phyloP scores from a whole-genome alignment of 1,140 invertebrate species.

The Ctenoplectra terminalis region DNA sequence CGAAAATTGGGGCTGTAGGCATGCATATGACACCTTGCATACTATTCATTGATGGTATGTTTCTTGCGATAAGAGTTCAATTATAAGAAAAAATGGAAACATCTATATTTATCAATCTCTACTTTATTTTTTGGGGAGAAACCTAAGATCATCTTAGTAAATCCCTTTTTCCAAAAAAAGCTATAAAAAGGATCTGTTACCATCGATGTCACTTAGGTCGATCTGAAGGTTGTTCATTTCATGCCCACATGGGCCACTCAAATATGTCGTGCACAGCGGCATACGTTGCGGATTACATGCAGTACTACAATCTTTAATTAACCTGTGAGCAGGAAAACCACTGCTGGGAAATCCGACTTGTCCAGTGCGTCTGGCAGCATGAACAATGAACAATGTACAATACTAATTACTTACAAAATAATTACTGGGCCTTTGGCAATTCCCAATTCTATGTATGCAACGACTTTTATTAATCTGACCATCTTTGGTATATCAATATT shows the following conservation, averaged over 20 bases:
- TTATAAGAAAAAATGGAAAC: slow-evolving; percentile 5
- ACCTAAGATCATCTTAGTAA: slow-evolving; percentile 20
- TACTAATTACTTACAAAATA: slow-evolving; percentile 53
- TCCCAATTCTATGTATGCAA: slow-evolving; percentile 31
- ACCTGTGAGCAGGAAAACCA: slow-evolving; percentile 80
- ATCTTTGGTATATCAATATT: background rate
- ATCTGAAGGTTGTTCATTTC: slow-evolving; percentile 71
- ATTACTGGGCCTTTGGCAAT: slow-evolving; percentile 31
- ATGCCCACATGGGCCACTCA: slow-evolving; percentile 72
- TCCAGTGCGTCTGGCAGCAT: slow-evolving; percentile 79
- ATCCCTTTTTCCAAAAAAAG: slow-evolving; percentile 19
- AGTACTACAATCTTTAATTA: slow-evolving; percentile 79
- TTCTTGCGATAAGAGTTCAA: slow-evolving; percentile 4
- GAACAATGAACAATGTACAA: slow-evolving; percentile 59
- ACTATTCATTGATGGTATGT: background rate
- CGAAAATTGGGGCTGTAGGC: slow-evolving; percentile 70
- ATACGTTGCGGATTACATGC: slow-evolving; percentile 77
- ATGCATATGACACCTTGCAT: slow-evolving; percentile 58
- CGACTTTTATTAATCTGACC: background rate
- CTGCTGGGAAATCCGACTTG: slow-evolving; percentile 78
- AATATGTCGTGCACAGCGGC: slow-evolving; percentile 68
- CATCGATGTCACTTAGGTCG: slow-evolving; percentile 59
- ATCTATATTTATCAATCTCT: slow-evolving; percentile 12
- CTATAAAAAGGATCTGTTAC: slow-evolving; percentile 66
- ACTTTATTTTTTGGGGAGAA: background rate